These are phyloP conservation scores for Nemotelus nigrinus DNA, from an alignment of 2,888 invertebrate species.

Conservation along the genomic window DNA sequence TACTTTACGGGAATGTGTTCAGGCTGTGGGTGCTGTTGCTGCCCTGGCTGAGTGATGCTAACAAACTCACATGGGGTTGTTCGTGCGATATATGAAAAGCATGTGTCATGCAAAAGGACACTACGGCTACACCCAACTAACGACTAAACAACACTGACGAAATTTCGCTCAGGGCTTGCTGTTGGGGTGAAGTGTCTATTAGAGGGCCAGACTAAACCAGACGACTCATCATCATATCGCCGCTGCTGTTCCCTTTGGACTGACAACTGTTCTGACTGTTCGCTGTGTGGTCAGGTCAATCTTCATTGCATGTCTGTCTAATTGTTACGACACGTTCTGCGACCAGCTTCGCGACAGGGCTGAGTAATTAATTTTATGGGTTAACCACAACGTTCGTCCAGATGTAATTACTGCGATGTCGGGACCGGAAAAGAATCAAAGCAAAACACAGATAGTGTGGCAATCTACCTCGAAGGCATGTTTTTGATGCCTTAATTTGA, in stretches of 20 bases:
- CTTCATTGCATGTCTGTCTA: conserved; percentile 38
- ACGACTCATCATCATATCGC: background rate
- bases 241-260: background rate
- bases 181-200: conserved; percentile 6
- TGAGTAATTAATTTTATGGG: conserved; percentile 40
- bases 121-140: conserved; percentile 10
- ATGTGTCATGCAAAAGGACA: conserved; percentile 36
- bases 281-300: conserved; percentile 2
- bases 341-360: conserved; percentile 18
- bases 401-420: conserved; percentile 27
- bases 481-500: background rate
- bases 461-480: conserved; percentile 18
- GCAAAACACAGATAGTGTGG: background rate
- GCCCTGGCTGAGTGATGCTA: background rate
- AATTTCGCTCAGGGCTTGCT: conserved; percentile 33
- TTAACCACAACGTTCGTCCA: conserved; percentile 25
- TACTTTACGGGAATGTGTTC: too few species aligned
- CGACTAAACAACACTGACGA: conserved; percentile 42
- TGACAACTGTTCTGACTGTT: background rate
- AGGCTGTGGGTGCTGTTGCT: too few species aligned
- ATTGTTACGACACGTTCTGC: conserved; percentile 45
- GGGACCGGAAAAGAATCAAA: conserved; percentile 14
- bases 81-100: conserved; percentile 30
- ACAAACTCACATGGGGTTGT: background rate
- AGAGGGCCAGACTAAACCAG: background rate